Percentiles rank a stretch among this genome's conserved stretches.
These are phyloP conservation scores for Herpailurus yagouaroundi DNA, from an alignment of 2,113 vertebrate genomes.

Conservation along the genomic window DNA sequence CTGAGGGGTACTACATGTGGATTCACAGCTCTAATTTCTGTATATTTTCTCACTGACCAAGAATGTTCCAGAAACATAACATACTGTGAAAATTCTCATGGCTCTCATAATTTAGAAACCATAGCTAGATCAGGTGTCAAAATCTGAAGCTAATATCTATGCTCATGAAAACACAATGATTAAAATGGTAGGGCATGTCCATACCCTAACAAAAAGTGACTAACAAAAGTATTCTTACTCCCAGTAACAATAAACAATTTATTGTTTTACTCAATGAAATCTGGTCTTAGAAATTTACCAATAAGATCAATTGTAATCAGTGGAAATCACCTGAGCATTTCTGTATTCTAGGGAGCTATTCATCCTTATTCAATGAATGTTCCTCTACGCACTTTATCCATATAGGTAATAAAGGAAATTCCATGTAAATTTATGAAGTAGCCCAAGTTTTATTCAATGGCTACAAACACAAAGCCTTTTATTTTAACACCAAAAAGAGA, in stretches of 20 bases:
- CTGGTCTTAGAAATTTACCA: background rate
- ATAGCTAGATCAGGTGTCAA: background rate
- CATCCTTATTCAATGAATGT: background rate
- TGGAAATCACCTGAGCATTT: background rate
- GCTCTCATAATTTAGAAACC: background rate
- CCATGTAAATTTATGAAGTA: background rate
- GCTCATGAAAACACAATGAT: background rate
- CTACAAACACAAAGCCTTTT: background rate
- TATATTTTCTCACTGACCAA: background rate
- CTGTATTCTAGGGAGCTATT: background rate
- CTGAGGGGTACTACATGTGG: no score
- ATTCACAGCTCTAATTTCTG: background rate
- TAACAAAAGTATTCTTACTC: background rate
- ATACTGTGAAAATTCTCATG: background rate
- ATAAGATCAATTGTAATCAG: background rate
- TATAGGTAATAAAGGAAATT: background rate
- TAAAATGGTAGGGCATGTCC: background rate
- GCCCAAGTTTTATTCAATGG: background rate
- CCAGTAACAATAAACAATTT: background rate
- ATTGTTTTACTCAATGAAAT: constrained; percentile 11
- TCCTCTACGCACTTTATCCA: rapidly evolving
- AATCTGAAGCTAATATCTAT: background rate
- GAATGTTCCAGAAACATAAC: background rate
- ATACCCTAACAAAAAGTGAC: no score
- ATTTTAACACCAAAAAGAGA: constrained; percentile 2